Base-by-base conservation (phyloP, 2,113 vertebrate genomes). In the Aegithalos caudatus region DNA sequence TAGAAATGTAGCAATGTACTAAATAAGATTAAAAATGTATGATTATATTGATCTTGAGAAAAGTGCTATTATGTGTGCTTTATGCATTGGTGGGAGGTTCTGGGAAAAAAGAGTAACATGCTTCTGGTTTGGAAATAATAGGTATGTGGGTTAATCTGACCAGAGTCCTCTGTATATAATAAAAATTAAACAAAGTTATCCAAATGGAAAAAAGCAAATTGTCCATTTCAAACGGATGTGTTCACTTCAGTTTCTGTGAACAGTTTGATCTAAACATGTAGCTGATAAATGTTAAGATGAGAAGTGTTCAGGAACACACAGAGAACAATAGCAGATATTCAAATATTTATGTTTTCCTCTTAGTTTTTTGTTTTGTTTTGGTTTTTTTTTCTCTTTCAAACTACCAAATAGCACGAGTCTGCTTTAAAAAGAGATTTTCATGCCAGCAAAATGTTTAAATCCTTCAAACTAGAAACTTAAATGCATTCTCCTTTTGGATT, bases 311-410 rank as follows among this genome's bases (percentile, higher is more conserved):
- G 33, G 57, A 95, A 69, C 53, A 76, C 0, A 3, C 12, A 45
- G 15, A 38, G 65, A 85, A 87, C 28, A 66, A 62, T 51, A 92
- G 50, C 48, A 82, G 54, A 78, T 87, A 94, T 92, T 92, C 79
- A 94, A 95, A 93, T 95, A 95, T 95, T 96, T 94, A 94, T 95
- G 24, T 81, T 96, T 92, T 79, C 3, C 0, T 94, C 25, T 56
- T 53, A 62, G 13, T 3, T 15, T 60, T 40, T 21, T 72, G n/a
- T n/a, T n/a, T n/a, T n/a, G n/a, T n/a, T n/a, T n/a, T 42, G 9
- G 9, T 3, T 12, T 60, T 40, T 21, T 73, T 70, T 70, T 73
- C n/a, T 50, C 22, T 69, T 90, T 76, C 37, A 82, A 90, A 70
- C 42, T 91, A 91, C 90, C 81, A 90, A 69, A 70, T 5, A 28